These are phyloP conservation scores for Chaetops frenatus DNA, from an alignment of 2,113 vertebrate species.

Conservation along the genomic window DNA sequence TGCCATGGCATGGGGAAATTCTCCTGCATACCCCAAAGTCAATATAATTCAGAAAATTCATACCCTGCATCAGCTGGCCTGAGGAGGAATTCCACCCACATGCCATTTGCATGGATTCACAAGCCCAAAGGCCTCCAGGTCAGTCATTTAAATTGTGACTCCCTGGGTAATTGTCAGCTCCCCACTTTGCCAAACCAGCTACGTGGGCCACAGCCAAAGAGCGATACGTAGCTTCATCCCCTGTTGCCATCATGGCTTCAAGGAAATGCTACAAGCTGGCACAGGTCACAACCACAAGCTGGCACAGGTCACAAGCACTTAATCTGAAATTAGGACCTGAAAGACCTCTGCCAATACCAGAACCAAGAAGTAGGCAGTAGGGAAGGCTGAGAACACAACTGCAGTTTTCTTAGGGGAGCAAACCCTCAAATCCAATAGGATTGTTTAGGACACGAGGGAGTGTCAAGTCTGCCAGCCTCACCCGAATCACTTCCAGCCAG, in stretches of 20 bases:
- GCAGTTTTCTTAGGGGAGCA: background rate
- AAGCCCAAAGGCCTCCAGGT: background rate
- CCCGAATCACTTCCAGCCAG: accelerated
- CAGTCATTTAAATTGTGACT: background rate
- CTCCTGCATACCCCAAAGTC: background rate
- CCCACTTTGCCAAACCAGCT: background rate
- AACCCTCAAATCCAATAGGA: background rate
- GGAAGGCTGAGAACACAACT: background rate
- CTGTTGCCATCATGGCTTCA: background rate
- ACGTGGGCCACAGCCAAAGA: background rate
- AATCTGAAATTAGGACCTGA: background rate
- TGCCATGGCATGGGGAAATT: background rate
- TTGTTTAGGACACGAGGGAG: background rate
- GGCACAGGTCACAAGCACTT: background rate
- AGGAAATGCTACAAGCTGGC: background rate
- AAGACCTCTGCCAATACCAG: background rate
- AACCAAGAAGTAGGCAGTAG: background rate
- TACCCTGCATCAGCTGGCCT: accelerated
- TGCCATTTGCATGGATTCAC: background rate
- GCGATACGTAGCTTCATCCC: accelerated
- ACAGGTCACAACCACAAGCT: background rate
- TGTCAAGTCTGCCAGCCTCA: background rate
- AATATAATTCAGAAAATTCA: background rate
- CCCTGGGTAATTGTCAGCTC: background rate
- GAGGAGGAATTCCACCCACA: background rate